Conservation (phyloP, 2,113 vertebrate genomes). For the Bubo bubo region DNA sequence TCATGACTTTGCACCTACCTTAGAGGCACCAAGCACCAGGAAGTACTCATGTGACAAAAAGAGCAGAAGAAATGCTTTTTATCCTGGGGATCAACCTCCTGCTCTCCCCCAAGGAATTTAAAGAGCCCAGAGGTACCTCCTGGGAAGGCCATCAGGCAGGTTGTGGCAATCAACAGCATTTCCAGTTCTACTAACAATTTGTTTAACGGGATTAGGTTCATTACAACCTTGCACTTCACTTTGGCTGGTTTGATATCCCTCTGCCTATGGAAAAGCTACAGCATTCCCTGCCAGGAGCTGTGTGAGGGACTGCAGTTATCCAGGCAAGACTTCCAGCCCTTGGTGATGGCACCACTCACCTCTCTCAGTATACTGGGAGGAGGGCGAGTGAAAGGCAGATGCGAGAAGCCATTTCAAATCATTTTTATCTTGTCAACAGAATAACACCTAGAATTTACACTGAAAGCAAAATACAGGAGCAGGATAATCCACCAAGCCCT, state of each 20-base stretch:
- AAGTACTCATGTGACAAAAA: fast-evolving
- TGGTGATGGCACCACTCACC: not conserved
- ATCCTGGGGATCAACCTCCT: fast-evolving
- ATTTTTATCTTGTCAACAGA: not conserved
- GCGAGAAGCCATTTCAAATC: not conserved
- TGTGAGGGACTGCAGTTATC: not conserved
- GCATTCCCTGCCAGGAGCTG: not conserved
- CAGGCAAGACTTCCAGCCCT: not conserved
- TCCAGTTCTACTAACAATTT: not conserved
- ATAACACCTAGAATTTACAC: not conserved
- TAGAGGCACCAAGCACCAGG: fast-evolving
- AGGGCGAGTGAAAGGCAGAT: not conserved
- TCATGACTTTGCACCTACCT: not conserved
- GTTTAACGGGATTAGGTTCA: not conserved
- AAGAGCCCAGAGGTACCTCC: not conserved
- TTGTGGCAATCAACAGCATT: not conserved
- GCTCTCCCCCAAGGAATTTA: not conserved
- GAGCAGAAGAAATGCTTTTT: fast-evolving
- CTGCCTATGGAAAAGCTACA: not conserved
- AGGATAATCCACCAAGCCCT: fast-evolving
- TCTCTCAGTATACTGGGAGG: fast-evolving
- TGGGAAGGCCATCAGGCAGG: not conserved
- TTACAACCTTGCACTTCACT: not conserved
- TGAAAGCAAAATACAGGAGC: not conserved
- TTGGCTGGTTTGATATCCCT: not conserved